Base-by-base conservation (phyloP, 92 coral and sea anemone species). In the Palythoa grandis region DNA sequence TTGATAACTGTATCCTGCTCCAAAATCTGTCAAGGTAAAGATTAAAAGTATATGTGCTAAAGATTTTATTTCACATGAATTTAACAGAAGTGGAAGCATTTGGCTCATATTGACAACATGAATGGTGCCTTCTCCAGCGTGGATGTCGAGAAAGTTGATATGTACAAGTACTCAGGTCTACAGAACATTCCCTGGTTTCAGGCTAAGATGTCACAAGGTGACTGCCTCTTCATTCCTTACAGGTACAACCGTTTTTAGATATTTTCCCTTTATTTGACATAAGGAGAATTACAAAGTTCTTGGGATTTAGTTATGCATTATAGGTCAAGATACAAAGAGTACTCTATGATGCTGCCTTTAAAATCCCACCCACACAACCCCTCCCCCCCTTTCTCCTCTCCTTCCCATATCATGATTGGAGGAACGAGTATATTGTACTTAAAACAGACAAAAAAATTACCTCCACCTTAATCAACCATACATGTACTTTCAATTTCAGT, bases 71-170 rank as follows among this genome's bases (percentile, higher is more conserved):
- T 13, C 11, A 20, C 53, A 7, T 76, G 37, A 61, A 11, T 52
- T 29, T 73, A 69, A 38, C 76, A 93, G 96, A 89, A 75, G 79
- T 80, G 68, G 52, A 89, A 77, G 74, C 84, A 86, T 14, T 92
- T 92, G 69, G 92, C 98, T 9, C 93, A 93, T 39, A 93, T 96
- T 88, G 99, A 96, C 89, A 90, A 75, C 50, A 47, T 80, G 35
- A 91, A 95, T 54, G 99, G 98, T 9, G 93, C 95, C 35, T 95
- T 86, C 79, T 96, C 98, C 16, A 43, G 87, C 52, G 99, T 96
- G 25, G 99, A 96, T 73, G 99, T 96, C 58, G 99, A 96, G 74
- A 95, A 88, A 72, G 99, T 96, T 6, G 99, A 96, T 84, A 93
- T 96, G 92, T 87, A 96, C 86, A 96, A 95, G 73, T 96, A 87